These are phyloP conservation scores for Oligia strigilis DNA, from an alignment of 2,888 invertebrate species.

Conservation along the genomic window DNA sequence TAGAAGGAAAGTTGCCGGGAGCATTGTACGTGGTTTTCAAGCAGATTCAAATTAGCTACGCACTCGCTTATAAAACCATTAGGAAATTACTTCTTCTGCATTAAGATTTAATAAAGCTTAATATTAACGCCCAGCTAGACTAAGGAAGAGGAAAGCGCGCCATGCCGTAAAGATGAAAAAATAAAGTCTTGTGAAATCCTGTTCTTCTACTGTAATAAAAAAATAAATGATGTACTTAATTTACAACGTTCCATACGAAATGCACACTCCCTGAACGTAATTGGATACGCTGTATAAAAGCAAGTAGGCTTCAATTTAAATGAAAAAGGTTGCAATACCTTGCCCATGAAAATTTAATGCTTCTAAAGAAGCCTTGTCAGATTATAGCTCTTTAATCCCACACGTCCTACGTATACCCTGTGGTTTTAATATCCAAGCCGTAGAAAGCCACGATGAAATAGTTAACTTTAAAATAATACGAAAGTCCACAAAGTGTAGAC, in stretches of 20 bases:
- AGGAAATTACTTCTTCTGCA: constrained; percentile 51
- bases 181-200: constrained; percentile 52
- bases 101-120: constrained; percentile 57
- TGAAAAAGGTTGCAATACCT: constrained; percentile 74
- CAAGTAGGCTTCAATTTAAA: constrained; percentile 79
- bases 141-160: constrained; percentile 43
- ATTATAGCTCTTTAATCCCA: constrained; percentile 79
- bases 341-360: constrained; percentile 79
- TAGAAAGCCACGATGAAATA: constrained; percentile 57
- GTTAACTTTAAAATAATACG: constrained; percentile 32
- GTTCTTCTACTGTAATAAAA: constrained; percentile 52
- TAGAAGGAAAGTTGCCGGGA: constrained; percentile 8
- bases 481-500: not conserved
- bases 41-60: constrained; percentile 27
- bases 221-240: constrained; percentile 45
- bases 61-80: constrained; percentile 43
- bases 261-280: constrained; percentile 61
- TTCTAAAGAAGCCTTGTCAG: constrained; percentile 82
- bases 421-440: constrained; percentile 71
- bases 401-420: constrained; percentile 63
- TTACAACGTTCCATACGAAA: constrained; percentile 48
- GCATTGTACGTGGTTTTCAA: constrained; percentile 18
- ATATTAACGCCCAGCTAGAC: constrained; percentile 55
- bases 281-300: constrained; percentile 73
- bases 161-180: constrained; percentile 56